Base-by-base conservation (phyloP, 2,888 invertebrate species). In the Stenodera caucasica region DNA sequence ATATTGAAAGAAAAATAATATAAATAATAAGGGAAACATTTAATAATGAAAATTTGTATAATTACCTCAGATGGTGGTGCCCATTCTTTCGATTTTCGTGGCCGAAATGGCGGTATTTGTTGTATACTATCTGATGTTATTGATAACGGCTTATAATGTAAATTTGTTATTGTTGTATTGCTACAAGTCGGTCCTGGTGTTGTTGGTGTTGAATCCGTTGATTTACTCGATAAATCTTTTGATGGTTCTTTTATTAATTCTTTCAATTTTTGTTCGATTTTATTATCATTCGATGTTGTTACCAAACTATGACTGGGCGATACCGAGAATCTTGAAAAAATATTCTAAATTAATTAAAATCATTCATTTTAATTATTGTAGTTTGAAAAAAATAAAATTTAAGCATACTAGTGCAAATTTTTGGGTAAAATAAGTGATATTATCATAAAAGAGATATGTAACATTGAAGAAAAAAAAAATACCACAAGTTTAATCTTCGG, bases 81-180 rank as follows among this genome's bases (percentile, higher is more conserved):
- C 79, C 83, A 83, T 73, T 85, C 85, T 58, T 82, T 82, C n/a
- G 85, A 84, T 73, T 85, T 85, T 67, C 84, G 81, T 18, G 83
- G 82, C 70, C 80, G 82, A 74, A 81, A 85, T 21, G 85, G 84
- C 57, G 85, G 85, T 68, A 83, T 82, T 70, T 81, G 82, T 64
- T 82, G 77, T 63, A 85, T 81, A 55, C 79, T 76, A 50, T 79
- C 76, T 1, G 78, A 69, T 0, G 78, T 76, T 21, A 80, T 77
- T 4, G 77, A 77, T n/a, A 78, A 60, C 0, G 70, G 63, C 54
- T 76, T 79, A 75, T 61, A 75, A 67, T 70, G 79, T 69, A 53
- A 18, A 21, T 45, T 71, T 64, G 67, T 63, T 18, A 61, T 60
- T 9, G 65, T 65, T 26, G 65, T 70, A 59, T 66, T 62, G 2